phyloP scores from a whole-genome alignment of 2,888 invertebrate genomes.

The Malthinus seriepunctatus region DNA sequence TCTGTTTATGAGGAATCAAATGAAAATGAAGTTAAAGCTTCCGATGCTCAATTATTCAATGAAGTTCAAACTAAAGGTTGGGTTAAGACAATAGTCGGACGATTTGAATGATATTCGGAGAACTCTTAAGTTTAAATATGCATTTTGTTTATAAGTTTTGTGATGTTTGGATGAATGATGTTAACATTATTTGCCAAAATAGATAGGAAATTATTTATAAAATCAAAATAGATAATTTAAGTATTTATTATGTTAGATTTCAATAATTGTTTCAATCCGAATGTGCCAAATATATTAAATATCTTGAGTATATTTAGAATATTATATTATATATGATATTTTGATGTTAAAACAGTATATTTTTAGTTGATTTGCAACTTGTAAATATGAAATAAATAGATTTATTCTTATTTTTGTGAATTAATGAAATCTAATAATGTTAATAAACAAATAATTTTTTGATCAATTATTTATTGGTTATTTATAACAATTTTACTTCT shows the following conservation, averaged over 20 bases:
- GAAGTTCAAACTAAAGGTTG: slow-evolving; percentile 62
- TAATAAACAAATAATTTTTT: too few relatives aligned
- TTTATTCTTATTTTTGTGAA: too few relatives aligned
- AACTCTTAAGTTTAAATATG: slow-evolving; percentile 12
- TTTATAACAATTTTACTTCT: too few relatives aligned
- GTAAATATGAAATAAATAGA: neutral
- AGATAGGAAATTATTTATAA: slow-evolving; percentile 1
- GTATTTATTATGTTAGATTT: slow-evolving; percentile 10
- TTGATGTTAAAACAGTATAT: neutral
- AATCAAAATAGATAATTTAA: slow-evolving; percentile 4
- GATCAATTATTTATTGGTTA: too few relatives aligned
- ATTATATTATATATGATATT: slow-evolving; percentile 6
- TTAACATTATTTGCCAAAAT: neutral
- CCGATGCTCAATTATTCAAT: neutral
- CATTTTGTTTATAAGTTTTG: slow-evolving; percentile 10
- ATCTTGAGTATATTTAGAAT: slow-evolving; percentile 2
- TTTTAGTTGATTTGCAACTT: neutral
- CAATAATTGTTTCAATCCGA: slow-evolving; percentile 7
- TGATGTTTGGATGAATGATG: slow-evolving; percentile 2
- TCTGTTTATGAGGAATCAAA: slow-evolving; percentile 10
- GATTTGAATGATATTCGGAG: slow-evolving; percentile 62
- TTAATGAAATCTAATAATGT: too few relatives aligned
- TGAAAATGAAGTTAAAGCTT: slow-evolving; percentile 8
- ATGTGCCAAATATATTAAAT: slow-evolving; percentile 29
- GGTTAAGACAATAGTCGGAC: slow-evolving; percentile 75